phyloP scores from a whole-genome alignment of 2,888 invertebrate species.

The Sepioteuthis lessoniana region DNA sequence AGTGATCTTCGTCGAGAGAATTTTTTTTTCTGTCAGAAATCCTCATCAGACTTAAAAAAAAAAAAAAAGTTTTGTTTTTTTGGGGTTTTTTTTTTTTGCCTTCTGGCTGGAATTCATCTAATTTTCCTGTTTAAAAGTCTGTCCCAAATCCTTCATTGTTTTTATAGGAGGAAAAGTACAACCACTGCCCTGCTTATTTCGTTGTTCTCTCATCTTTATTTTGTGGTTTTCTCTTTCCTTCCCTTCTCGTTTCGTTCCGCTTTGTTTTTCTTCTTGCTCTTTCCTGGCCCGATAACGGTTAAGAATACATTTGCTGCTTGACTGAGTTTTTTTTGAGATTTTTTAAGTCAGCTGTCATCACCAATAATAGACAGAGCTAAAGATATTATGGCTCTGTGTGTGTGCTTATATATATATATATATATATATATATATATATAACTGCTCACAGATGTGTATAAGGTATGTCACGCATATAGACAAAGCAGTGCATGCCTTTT shows the following conservation, averaged over 20 bases:
- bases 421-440: background rate
- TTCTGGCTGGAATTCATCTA: background rate
- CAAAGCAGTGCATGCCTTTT: no score
- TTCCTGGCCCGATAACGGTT: background rate
- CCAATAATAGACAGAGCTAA: constrained; percentile 17
- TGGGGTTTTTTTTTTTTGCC: background rate
- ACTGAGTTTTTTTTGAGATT: background rate
- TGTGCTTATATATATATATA: background rate
- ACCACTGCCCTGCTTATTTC: background rate
- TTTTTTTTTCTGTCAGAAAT: no score
- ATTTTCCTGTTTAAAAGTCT: background rate
- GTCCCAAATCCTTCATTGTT: background rate
- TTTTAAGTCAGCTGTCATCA: constrained; percentile 14
- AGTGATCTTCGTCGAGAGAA: background rate
- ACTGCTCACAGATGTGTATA: no score
- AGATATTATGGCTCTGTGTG: background rate
- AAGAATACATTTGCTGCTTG: background rate
- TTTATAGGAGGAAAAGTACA: background rate
- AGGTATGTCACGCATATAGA: no score
- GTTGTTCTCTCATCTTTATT: background rate
- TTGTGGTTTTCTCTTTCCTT: background rate
- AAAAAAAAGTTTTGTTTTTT: background rate
- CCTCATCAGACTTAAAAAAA: background rate
- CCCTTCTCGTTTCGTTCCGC: background rate
- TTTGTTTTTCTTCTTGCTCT: background rate